Base-by-base conservation (phyloP, 2,888 invertebrate genomes). In the Onthophagus sagittarius region DNA sequence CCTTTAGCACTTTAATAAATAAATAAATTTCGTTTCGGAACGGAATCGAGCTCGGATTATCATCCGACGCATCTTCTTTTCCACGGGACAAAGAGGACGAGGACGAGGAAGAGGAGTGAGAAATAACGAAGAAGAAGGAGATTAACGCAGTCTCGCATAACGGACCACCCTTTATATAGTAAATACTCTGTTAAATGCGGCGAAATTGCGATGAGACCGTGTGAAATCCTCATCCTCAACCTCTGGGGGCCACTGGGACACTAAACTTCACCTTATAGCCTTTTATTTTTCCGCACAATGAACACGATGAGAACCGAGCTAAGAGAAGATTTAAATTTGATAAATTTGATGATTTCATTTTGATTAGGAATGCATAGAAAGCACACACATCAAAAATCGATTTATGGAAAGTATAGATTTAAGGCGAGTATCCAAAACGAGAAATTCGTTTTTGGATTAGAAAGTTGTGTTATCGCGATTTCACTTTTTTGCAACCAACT, bases 71-170 rank as follows among this genome's bases (percentile, higher is more conserved):
- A 23, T 23, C 23, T 23, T 23, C 23, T 23, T 23, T 23, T 23
- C 3, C 23, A 23, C 23, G 39, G 7, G 39, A 53, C 7, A 53
- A 53, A 53, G 39, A 53, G 39, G 11, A 53, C 7, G 39, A 53
- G 6, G 11, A 33, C 5, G 7, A 33, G 33, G 33, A 33, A 53
- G 39, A 53, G 7, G 39, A 53, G 39, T 9, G 39, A 53, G 11
- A 11, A 53, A 53, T 7, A 53, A 9, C 39, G 39, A 53, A 11
- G 39, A 53, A 11, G 11, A 11, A 53, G 11, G 39, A 53, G 75
- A 77, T 77, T 77, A 77, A 76, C 77, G 76, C 77, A 76, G 77
- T 76, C 77, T 76, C 76, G 74, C 65, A 39, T 77, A 77, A 77
- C 77, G 77, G 77, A 75, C 72, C 64, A 53, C 63, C 72, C 77